A percentile compares a stretch with the other conserved stretches of the same genome.
Conservation (phyloP, 1,140 invertebrate genomes). For the Tetramorium simillimum region DNA sequence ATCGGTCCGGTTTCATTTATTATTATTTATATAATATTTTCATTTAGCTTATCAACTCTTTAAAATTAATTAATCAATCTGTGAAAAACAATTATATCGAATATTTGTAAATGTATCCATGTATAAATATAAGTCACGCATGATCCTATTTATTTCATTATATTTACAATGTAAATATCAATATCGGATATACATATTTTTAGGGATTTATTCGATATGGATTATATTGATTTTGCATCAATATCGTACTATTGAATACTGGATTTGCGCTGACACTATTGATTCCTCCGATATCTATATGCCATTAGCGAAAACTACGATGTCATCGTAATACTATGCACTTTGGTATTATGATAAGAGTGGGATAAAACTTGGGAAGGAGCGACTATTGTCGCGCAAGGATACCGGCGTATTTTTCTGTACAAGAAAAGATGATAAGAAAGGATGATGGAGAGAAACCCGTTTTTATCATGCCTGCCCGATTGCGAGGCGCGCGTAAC, state of each 20-base stretch:
- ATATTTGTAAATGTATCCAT: not conserved
- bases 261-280: slow-evolving; percentile 35
- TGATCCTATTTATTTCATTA: not conserved
- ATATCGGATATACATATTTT: not conserved
- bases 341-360: slow-evolving; percentile 57
- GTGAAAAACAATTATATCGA: not conserved
- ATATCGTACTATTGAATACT: slow-evolving; percentile 29
- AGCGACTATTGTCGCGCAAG: slow-evolving; percentile 57
- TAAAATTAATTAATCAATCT: not conserved
- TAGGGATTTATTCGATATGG: not conserved
- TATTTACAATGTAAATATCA: not conserved
- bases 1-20: no score
- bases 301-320: slow-evolving; percentile 56
- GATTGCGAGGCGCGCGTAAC: slow-evolving; percentile 55
- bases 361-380: slow-evolving; percentile 45
- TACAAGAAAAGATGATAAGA: slow-evolving; percentile 56
- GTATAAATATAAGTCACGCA: not conserved
- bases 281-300: slow-evolving; percentile 45
- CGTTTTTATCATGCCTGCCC: slow-evolving; percentile 51
- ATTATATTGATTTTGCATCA: slow-evolving; percentile 58
- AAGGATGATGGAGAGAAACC: slow-evolving; percentile 52
- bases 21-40: not conserved
- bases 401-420: slow-evolving; percentile 54
- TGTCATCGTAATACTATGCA: slow-evolving; percentile 60
- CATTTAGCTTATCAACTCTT: not conserved